phyloP scores from a whole-genome alignment of 2,113 vertebrate genomes.

The Dipodomys ordii region DNA sequence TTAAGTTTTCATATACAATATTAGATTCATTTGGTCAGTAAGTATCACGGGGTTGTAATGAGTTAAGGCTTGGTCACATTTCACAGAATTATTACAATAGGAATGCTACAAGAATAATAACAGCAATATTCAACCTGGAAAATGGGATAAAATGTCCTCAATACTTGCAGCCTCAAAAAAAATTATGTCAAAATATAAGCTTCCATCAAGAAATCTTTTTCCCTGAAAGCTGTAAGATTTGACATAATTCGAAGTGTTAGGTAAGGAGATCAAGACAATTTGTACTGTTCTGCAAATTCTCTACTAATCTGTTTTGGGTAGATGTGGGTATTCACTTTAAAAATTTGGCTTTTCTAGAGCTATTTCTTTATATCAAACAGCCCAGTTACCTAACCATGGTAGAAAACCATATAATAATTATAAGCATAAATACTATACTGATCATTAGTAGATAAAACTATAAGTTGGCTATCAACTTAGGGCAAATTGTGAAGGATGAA shows the following conservation, averaged over 20 bases:
- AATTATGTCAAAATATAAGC: constrained; percentile 69
- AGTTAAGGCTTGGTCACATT: constrained; percentile 1
- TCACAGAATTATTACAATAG: neutral
- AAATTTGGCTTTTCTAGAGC: constrained; percentile 58
- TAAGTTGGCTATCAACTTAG: neutral
- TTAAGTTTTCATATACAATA: constrained; percentile 47
- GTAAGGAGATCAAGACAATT: constrained; percentile 70
- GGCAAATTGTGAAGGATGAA: neutral
- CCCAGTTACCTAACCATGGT: constrained; percentile 67
- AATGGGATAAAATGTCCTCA: constrained; percentile 50
- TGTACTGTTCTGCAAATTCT: constrained; percentile 71
- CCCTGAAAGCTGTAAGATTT: constrained; percentile 57
- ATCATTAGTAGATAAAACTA: neutral
- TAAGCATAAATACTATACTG: neutral
- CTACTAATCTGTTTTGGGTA: constrained; percentile 75
- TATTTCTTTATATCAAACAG: constrained; percentile 76
- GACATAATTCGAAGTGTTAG: constrained; percentile 67
- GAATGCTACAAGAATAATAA: constrained; percentile 28
- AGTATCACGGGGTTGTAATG: neutral
- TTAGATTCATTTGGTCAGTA: neutral
- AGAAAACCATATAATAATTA: constrained; percentile 52
- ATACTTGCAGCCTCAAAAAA: constrained; percentile 23
- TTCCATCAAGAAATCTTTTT: constrained; percentile 53
- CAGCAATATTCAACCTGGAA: constrained; percentile 15
- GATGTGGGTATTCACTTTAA: constrained; percentile 64